Conservation (phyloP, 2,797 vertebrate genomes). For the Rousettus madagascariensis region DNA sequence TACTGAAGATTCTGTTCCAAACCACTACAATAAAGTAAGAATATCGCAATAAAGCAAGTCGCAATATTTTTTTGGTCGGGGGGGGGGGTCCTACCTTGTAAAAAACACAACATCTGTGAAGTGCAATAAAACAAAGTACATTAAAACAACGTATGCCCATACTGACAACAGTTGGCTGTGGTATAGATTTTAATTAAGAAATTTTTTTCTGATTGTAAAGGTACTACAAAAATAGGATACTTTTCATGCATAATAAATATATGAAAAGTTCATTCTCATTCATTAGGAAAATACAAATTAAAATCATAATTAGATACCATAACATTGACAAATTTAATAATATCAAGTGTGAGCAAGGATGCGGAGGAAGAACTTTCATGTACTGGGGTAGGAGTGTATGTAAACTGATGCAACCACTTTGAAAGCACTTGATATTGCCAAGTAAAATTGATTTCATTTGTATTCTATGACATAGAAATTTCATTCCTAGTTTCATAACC, state of each 20-base stretch:
- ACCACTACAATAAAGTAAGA: neutral
- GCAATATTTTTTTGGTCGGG: neutral
- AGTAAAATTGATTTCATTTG: neutral
- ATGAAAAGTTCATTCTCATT: neutral
- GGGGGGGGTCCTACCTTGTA: neutral
- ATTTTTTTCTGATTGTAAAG: slow-evolving; percentile 27
- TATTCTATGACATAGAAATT: neutral
- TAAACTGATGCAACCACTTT: neutral
- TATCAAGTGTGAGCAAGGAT: neutral
- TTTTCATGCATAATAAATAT: neutral
- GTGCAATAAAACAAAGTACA: neutral
- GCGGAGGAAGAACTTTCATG: neutral
- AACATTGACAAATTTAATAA: neutral
- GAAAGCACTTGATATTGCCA: neutral
- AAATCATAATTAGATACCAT: neutral
- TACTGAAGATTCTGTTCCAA: neutral
- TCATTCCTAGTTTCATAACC: neutral
- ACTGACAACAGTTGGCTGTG: neutral
- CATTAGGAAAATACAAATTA: slow-evolving; percentile 9
- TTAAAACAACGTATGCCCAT: neutral
- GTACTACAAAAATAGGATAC: neutral
- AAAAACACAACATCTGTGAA: neutral
- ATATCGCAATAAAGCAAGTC: neutral
- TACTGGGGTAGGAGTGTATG: neutral
- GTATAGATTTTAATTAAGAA: neutral